Conservation (phyloP, 2,113 vertebrate genomes). For the Melanerpes aurifrons region DNA sequence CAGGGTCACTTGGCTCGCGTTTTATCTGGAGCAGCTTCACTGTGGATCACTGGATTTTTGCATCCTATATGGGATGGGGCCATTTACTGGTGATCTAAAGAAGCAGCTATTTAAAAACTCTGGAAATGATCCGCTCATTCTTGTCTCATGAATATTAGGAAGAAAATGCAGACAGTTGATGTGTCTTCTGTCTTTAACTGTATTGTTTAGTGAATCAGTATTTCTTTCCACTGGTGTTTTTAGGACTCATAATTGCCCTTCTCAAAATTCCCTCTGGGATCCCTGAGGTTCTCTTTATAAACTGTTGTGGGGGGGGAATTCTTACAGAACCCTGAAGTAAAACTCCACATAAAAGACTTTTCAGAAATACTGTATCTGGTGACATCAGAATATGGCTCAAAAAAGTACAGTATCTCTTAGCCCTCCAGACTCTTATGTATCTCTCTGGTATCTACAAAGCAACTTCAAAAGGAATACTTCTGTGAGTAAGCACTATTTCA, state of each 20-base stretch:
- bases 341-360: constrained; percentile 22
- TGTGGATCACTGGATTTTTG: constrained; percentile 47
- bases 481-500: constrained; percentile 37
- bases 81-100: constrained; percentile 51
- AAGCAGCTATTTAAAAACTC: constrained; percentile 69
- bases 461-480: constrained; percentile 46
- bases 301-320: not conserved
- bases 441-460: constrained; percentile 17
- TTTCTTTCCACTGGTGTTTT: constrained; percentile 43
- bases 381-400: constrained; percentile 39
- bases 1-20: constrained; percentile 78
- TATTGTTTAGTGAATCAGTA: constrained; percentile 37
- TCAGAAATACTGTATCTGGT: constrained; percentile 33
- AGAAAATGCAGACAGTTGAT: not conserved
- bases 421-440: not conserved
- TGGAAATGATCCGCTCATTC: constrained; percentile 44
- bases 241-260: not conserved
- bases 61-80: constrained; percentile 29
- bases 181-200: constrained; percentile 26
- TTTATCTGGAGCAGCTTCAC: constrained; percentile 72
- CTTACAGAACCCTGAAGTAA: constrained; percentile 18
- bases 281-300: not conserved
- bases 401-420: constrained; percentile 12
- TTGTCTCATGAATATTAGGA: constrained; percentile 33
- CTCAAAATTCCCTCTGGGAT: constrained; percentile 24